Evolutionary conservation across 2,113 vertebrate species (phyloP).

Genomic region (Tychaedon coryphoeus): DNA sequence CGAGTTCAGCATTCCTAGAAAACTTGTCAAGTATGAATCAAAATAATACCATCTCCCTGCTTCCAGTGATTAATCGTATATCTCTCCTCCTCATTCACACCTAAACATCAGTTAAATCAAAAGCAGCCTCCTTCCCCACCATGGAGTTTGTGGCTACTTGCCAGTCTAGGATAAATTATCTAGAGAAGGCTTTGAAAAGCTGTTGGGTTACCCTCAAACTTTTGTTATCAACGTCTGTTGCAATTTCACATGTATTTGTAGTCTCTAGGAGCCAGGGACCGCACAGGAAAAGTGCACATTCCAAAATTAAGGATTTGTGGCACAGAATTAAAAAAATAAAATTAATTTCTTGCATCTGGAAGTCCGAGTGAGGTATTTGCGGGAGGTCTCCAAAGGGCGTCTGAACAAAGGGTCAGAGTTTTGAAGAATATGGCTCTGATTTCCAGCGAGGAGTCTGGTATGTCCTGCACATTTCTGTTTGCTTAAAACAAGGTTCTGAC

Average conservation of each 20-base stretch:
- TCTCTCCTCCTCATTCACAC: conserved; percentile 76
- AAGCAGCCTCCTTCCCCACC: conserved; percentile 37
- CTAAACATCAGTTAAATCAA: conserved; percentile 76
- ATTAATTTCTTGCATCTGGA: conserved; percentile 59
- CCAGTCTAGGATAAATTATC: conserved; percentile 54
- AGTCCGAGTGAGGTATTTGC: conserved; percentile 50
- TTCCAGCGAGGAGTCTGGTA: conserved; percentile 43
- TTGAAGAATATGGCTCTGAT: conserved; percentile 47
- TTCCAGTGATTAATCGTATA: conserved; percentile 70
- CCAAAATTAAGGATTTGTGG: conserved; percentile 54
- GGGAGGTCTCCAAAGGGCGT: conserved; percentile 56
- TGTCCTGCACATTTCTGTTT: conserved; percentile 44
- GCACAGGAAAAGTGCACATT: conserved; percentile 39
- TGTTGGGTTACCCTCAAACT: conserved; percentile 30
- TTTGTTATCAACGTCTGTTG: conserved; percentile 20
- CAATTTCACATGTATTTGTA: conserved; percentile 38
- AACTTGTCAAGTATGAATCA: conserved; percentile 82
- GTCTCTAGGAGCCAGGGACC: conserved; percentile 27
- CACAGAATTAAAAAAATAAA: conserved; percentile 57
- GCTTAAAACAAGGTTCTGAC: conserved; percentile 23
- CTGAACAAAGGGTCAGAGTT: conserved; percentile 49
- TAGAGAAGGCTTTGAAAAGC: conserved; percentile 33
- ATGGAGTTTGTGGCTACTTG: neutral
- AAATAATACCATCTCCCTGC: conserved; percentile 78
- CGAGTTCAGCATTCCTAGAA: conserved; percentile 76